Conservation (phyloP, 2,797 vertebrate genomes). For the Rhinichthys osculus region DNA sequence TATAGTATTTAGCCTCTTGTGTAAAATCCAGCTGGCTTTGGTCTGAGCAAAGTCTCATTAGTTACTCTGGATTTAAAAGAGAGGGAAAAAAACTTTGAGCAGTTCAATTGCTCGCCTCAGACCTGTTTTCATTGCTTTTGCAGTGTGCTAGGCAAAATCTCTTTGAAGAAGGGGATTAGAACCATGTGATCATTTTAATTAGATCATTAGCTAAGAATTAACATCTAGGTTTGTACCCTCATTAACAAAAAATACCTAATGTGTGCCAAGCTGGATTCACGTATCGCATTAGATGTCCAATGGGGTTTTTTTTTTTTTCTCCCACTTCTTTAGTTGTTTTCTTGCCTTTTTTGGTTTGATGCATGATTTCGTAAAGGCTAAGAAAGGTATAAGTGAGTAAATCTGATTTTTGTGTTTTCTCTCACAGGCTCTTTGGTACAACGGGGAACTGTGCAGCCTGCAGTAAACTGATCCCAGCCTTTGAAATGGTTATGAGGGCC, state of each 20-base stretch:
- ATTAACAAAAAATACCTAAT: constrained; percentile 74
- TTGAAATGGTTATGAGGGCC: constrained; percentile 99
- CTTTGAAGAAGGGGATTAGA: constrained; percentile 81
- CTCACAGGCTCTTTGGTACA: constrained; percentile 95
- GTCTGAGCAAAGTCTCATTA: constrained; percentile 69
- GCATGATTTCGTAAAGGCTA: constrained; percentile 69
- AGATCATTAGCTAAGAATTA: constrained; percentile 81
- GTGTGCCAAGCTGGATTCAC: constrained; percentile 71
- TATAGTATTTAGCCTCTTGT: constrained; percentile 66
- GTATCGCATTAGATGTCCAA: constrained; percentile 56
- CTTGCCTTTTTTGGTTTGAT: constrained; percentile 63
- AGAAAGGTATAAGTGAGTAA: constrained; percentile 69
- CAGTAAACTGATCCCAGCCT: constrained; percentile 99
- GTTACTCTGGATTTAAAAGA: constrained; percentile 66
- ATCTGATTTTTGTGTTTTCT: constrained; percentile 69
- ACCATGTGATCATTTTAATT: constrained; percentile 83
- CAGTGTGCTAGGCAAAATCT: constrained; percentile 64
- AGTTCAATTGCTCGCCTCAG: constrained; percentile 68
- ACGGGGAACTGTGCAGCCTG: constrained; percentile 99
- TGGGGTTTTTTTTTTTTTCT: constrained; percentile 49
- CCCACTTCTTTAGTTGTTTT: constrained; percentile 52
- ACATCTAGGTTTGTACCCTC: constrained; percentile 77
- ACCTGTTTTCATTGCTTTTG: constrained; percentile 67
- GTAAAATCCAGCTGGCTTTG: constrained; percentile 71
- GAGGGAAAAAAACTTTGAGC: constrained; percentile 61